Evolutionary conservation across 2,113 vertebrate genomes (phyloP), one percentile per base, ranked within the genome.

Genomic region (Siniperca chuatsi): DNA sequence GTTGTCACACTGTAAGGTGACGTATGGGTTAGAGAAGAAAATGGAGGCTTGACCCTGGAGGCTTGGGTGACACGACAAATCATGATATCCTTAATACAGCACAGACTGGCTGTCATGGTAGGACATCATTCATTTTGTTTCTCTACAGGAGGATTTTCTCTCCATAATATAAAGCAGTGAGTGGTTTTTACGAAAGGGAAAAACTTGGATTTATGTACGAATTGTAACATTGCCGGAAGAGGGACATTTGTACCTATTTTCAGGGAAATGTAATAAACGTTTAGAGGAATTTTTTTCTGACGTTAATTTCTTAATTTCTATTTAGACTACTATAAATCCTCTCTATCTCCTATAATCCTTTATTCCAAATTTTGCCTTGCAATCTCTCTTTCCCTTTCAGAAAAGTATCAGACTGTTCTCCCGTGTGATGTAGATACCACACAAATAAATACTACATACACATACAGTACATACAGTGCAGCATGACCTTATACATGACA

Each of bases 1-100:
- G 62, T 87, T 86, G 70, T 85, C 82, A 82, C 66, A 79, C 12
- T 21, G 55, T 67, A 55, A 37, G 78, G 85, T 89, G 88, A 89
- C 88, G 81, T 87, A 79, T 84, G 77, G 79, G 78, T 76, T 4
- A 72, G 50, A 80, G 83, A 55, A 81, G 66, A 42, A 86, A 84
- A 88, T 21, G 16, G 69, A 82, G 44, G 81, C 35, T 86, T 87
- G 87, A 87, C 78, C 67, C 76, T 12, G 67, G 8, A 29, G 76
- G 71, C 55, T 46, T 37, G n/a, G 1, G 50, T 85, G 50, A 78
- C 75, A 83, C 52, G 1, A 54, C 70, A 86, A 87, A 89, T 87
- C 82, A 83, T 62, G 73, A 46, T 60, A 79, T 68, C 77, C 67
- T 78, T 71, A 78, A 85, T 37, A 57, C 35, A 46, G 77, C 60